A percentile compares a stretch with the other conserved stretches of the same genome.
phyloP scores from a whole-genome alignment of 2,113 vertebrate genomes.

The Fregata magnificens region DNA sequence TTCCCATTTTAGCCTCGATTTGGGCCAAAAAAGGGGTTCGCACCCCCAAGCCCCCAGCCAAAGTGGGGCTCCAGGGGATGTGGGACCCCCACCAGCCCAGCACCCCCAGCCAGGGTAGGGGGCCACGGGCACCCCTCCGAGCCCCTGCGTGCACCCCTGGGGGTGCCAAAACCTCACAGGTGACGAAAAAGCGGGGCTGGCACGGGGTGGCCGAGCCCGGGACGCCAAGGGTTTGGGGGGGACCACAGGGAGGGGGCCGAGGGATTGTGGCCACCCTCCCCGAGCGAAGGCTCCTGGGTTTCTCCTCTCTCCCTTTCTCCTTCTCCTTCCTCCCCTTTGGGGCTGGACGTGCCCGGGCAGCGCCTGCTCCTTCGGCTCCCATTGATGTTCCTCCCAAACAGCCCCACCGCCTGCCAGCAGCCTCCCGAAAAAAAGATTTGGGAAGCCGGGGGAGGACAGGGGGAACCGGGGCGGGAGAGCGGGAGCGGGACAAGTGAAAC shows the following conservation, averaged over 20 bases:
- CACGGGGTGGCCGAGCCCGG: rapidly evolving
- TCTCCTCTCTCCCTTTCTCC: not conserved
- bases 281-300: not conserved
- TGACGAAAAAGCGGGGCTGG: not conserved
- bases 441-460: not conserved
- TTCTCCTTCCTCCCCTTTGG: conserved; percentile 18
- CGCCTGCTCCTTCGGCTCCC: not conserved
- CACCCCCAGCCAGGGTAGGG: not conserved
- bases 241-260: not conserved
- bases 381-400: conserved; percentile 41
- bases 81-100: not conserved
- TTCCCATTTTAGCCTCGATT: not conserved
- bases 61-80: not conserved
- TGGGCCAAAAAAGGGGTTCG: not conserved
- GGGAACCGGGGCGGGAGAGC: not conserved
- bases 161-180: not conserved
- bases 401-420: conserved; percentile 10
- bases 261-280: not conserved
- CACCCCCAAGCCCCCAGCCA: not conserved
- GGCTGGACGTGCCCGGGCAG: conserved; percentile 43
- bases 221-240: not conserved
- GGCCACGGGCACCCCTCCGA: not conserved
- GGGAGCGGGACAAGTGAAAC: conserved; percentile 25
- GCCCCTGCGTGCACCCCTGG: too few relatives aligned
- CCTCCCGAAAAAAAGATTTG: not conserved